A percentile compares a stretch with the other conserved stretches of the same genome.
Conservation (phyloP, 2,888 invertebrate genomes). For the Falcaria lacertinaria region DNA sequence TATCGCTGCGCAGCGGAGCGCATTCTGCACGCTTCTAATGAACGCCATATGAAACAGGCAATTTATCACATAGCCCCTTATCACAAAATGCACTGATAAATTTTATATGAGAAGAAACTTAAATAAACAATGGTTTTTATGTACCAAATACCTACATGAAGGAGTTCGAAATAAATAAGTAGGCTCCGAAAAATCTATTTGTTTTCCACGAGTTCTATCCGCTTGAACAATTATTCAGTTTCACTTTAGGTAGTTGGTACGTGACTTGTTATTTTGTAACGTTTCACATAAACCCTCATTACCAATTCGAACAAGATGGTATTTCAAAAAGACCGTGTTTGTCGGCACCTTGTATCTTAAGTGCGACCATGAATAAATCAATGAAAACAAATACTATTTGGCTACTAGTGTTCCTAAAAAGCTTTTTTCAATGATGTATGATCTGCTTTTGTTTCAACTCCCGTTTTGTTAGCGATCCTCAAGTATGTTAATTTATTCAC, state of each 20-base stretch:
- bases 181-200: constrained; percentile 25
- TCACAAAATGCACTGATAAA: constrained; percentile 69
- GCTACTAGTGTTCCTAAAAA: constrained; percentile 73
- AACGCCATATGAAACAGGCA: constrained; percentile 78
- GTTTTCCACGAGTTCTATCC: constrained; percentile 42
- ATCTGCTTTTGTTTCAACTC: constrained; percentile 67
- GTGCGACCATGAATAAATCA: constrained; percentile 77
- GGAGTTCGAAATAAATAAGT: constrained; percentile 9
- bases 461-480: constrained; percentile 61
- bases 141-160: constrained; percentile 14
- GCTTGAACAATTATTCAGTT: constrained; percentile 53
- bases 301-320: constrained; percentile 62
- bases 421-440: constrained; percentile 63
- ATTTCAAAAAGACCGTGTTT: constrained; percentile 63
- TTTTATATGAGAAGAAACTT: constrained; percentile 65
- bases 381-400: constrained; percentile 78
- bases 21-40: constrained; percentile 77
- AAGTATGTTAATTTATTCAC: constrained; percentile 73
- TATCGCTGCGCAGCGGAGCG: constrained; percentile 75
- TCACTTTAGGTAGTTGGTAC: constrained; percentile 54
- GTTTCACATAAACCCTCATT: constrained; percentile 65
- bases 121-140: constrained; percentile 60
- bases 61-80: constrained; percentile 76
- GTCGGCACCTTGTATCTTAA: constrained; percentile 70
- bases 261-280: constrained; percentile 62